A percentile compares a stretch with the other conserved stretches of the same genome.
These are phyloP conservation scores for Anhinga anhinga DNA, from an alignment of 2,113 vertebrate species.

Conservation along the genomic window DNA sequence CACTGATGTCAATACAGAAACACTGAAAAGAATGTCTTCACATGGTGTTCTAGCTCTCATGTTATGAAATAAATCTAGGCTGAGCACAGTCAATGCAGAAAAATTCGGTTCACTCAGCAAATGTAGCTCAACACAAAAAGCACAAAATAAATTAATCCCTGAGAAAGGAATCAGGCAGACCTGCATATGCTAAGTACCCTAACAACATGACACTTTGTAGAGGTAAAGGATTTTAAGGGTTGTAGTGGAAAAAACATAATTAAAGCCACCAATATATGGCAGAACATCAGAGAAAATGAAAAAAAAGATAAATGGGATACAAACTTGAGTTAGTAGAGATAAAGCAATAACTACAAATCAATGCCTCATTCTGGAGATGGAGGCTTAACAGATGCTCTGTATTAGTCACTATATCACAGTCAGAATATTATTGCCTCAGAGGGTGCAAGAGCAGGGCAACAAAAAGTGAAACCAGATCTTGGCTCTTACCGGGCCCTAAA, in stretches of 20 bases:
- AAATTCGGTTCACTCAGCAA: constrained; percentile 3
- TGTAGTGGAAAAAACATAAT: background rate
- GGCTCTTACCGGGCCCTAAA: background rate
- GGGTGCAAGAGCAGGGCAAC: background rate
- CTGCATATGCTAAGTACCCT: background rate
- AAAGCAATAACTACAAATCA: background rate
- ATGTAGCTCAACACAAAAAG: background rate
- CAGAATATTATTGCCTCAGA: background rate
- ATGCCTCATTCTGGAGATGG: background rate
- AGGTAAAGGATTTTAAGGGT: background rate
- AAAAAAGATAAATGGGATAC: background rate
- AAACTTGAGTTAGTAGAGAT: background rate
- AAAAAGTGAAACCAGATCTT: constrained; percentile 36
- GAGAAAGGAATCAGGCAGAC: background rate
- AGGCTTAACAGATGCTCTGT: constrained; percentile 8
- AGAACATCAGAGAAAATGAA: background rate
- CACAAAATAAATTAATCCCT: background rate
- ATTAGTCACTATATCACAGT: background rate
- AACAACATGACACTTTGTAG: background rate
- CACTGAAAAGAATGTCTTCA: background rate
- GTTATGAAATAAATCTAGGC: background rate
- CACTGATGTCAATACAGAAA: background rate
- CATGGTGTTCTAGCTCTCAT: background rate
- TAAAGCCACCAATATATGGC: background rate
- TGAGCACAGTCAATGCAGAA: background rate